Base-by-base conservation (phyloP, 1,140 invertebrate species). In the Babylonia areolata region DNA sequence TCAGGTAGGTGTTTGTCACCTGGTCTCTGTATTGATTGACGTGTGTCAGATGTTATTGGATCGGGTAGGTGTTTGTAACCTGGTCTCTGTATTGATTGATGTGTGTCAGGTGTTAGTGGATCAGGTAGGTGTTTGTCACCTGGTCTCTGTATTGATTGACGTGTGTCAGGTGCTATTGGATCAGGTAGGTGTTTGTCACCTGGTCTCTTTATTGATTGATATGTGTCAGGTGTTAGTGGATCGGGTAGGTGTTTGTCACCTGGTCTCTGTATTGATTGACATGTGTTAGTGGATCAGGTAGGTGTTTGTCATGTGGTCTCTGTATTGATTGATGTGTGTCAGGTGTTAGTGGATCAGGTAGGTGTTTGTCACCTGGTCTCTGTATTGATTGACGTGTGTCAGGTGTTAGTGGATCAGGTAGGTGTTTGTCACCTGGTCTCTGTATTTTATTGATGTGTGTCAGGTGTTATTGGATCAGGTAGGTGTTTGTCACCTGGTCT, bases 391-490 rank as follows among this genome's bases (percentile, higher is more conserved):
- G 90, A 92, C 71, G 83, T 94, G 39, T 92, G 90, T 79, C 91
- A 94, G 85, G 90, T 92, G 69, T 58, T 94, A 37, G 85, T 92
- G 64, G 94, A 94, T 64, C 90, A 93, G 91, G 94, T 94, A 89
- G 86, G 85, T 71, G 15, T n/a, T n/a, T n/a, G n/a, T n/a, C n/a
- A n/a, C n/a, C n/a, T n/a, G n/a, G n/a, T n/a, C n/a, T n/a, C n/a
- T n/a, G n/a, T n/a, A n/a, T n/a, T n/a, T n/a, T n/a, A n/a, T n/a
- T n/a, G 90, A 92, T 64, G 83, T 94, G 39, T 92, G 90, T 79
- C 91, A 94, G 85, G 90, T 92, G 69, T 58, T 94, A 37, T 85
- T 92, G 64, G 94, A 94, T 64, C 90, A 93, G 91, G 94, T 94
- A 89, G 86, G 85, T 71, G 15, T n/a, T n/a, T n/a, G n/a, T n/a